Percentiles rank a stretch among this genome's conserved stretches.
Evolutionary conservation across 1,140 invertebrate genomes (phyloP).

Genomic region (Solenopsis invicta): DNA sequence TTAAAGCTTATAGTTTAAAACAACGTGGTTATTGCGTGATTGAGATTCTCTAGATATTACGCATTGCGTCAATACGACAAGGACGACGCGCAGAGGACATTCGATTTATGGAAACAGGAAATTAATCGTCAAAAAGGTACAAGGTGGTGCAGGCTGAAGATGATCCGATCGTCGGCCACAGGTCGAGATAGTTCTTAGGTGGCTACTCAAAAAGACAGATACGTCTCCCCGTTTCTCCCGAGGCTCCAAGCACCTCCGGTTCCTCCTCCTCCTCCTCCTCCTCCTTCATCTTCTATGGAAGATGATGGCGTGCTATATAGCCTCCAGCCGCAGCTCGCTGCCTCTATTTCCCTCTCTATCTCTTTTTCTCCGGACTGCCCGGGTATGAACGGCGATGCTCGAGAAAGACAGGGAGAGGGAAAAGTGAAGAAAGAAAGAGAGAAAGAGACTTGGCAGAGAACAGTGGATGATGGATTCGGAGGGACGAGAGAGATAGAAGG

Average conservation of each 20-base stretch:
- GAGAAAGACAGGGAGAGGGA: conserved; percentile 47
- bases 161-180: conserved; percentile 27
- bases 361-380: conserved; percentile 58
- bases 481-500: conserved; percentile 41
- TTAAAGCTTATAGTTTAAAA: background rate
- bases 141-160: conserved; percentile 61
- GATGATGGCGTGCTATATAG: conserved; percentile 73
- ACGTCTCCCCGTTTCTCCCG: conserved; percentile 56
- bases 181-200: conserved; percentile 61
- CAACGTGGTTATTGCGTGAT: background rate
- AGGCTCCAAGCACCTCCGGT: conserved; percentile 59
- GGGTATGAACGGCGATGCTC: conserved; percentile 49
- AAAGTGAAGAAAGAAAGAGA: conserved; percentile 58
- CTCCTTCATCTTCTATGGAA: conserved; percentile 62
- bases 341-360: conserved; percentile 57
- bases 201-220: conserved; percentile 72
- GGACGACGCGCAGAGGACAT: background rate
- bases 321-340: conserved; percentile 69
- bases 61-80: background rate
- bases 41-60: background rate
- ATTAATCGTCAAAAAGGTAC: conserved; percentile 58
- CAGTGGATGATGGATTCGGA: conserved; percentile 68
- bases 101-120: conserved; percentile 47
- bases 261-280: conserved; percentile 30
- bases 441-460: conserved; percentile 41